Evolutionary conservation across 2,797 vertebrate genomes (phyloP), one percentile per base, ranked within the genome.

Genomic region (Tangara arthus): DNA sequence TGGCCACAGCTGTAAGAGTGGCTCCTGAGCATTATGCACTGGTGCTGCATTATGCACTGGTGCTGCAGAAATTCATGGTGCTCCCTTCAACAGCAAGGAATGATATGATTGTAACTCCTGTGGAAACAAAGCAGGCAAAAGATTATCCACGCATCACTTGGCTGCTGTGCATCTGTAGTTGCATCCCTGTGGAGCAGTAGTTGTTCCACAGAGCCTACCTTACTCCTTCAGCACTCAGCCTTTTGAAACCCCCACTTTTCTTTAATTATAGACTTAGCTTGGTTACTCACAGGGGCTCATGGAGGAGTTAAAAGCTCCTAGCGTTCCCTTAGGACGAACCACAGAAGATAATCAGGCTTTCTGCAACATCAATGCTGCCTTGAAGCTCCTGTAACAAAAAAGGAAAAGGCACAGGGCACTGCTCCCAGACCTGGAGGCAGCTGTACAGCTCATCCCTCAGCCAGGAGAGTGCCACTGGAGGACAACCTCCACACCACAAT

Each of bases 31-130:
- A 0, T 30, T 35, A 11, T 3, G 32, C 35, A 9, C 11, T 3
- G 1, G 12, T 15, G 47, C 68, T 22, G 0, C 5, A 0, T 30
- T 35, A 11, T 3, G 32, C 35, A 9, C 11, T 3, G 1, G 12
- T 15, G 47, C 68, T 22, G 5, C 5, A 46, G 28, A 35, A 60
- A 65, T 26, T 8, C 14, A n/a, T 0, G 2, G 32, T 24, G 44
- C 46, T 32, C 37, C 52, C 47, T 82, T 64, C 49, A 56, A 13
- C 23, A 49, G 37, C 10, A 5, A 52, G 37, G 12, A 76, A 46
- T 4, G 8, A 61, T 1, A 1, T 1, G 8, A 19, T 18, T 53
- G 12, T 46, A 4, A 32, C 22, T 61, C 39, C 16, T 5, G 22
- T 3, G 27, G 53, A 56, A 37, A 49, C 14, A 15, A 52, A 18